A percentile compares a stretch with the other conserved stretches of the same genome.
These are phyloP conservation scores for Syrrhaptes paradoxus DNA, from an alignment of 2,113 vertebrate species.

Conservation along the genomic window DNA sequence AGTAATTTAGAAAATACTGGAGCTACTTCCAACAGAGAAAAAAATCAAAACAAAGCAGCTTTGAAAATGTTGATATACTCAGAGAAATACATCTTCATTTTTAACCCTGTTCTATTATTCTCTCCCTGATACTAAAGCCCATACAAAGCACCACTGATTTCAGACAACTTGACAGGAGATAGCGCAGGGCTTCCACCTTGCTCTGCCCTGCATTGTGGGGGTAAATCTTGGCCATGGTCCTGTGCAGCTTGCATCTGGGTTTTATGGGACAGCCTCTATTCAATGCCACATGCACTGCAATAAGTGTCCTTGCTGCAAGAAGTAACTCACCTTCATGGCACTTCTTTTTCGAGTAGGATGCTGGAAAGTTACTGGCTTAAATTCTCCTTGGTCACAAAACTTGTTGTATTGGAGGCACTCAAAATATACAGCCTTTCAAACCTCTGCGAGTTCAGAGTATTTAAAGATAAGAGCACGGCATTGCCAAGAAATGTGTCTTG, in stretches of 20 bases:
- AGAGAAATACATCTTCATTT: not conserved
- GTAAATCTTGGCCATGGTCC: rapidly evolving
- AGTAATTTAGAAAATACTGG: conserved; percentile 1
- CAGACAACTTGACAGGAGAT: not conserved
- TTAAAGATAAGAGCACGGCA: not conserved
- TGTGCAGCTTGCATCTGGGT: not conserved
- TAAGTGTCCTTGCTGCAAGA: not conserved
- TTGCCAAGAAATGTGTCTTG: not conserved
- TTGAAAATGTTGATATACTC: not conserved
- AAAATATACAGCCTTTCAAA: not conserved
- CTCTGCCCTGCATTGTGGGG: rapidly evolving
- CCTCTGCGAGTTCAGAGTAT: not conserved
- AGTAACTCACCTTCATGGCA: not conserved
- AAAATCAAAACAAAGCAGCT: not conserved
- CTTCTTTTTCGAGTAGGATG: not conserved
- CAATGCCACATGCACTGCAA: rapidly evolving
- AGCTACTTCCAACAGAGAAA: not conserved
- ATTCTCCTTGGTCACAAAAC: not conserved
- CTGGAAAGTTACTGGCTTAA: not conserved
- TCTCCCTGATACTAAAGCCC: not conserved
- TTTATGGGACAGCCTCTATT: not conserved
- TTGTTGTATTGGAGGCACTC: not conserved
- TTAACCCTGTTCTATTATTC: not conserved
- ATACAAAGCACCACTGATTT: not conserved
- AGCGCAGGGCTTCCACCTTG: not conserved